Base-by-base conservation (phyloP, 2,113 vertebrate species). In the Eubucco bourcierii region DNA sequence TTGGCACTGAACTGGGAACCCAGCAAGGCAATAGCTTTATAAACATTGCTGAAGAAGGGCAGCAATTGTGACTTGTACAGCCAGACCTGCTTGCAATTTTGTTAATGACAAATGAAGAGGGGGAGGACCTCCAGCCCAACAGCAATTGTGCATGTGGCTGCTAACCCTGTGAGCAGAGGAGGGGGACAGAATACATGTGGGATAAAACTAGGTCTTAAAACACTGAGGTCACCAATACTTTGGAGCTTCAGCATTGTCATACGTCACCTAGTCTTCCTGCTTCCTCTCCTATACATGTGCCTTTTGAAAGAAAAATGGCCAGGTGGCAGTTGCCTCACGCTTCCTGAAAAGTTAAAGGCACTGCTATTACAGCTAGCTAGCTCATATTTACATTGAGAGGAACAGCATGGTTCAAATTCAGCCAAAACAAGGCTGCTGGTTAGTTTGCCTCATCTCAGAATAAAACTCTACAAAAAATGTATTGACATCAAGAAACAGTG, bases 301-400 rank as follows among this genome's bases (percentile, higher is more conserved):
- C 24, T 87, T 92, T 82, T 60, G 52, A 72, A 81, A 76, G 78
- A 65, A 59, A 68, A 37, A 68, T 84, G 86, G 76, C 46, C 66
- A 90, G 71, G 27, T 92, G 87, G 75, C 72, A 82, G 64, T 39
- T 87, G 58, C 84, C 59, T 94, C 5, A 3, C 0, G 0, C 53
- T 94, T 95, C 68, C 87, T 89, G 75, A 82, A 58, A 96, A 46
- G 67, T 63, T 89, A 87, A 81, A 81, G 41, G 24, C 41, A 56
- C 31, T 82, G 33, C 58, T 82, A 8, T 66, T 76, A 67, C 5
- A 59, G 84, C 89, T 28, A 59, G 20, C 27, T 41, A 84, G 31
- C 31, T 88, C 33, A 18, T 63, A 41, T n/a, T 71, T 55, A 59
- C 37, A 33, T 17, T 73, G 52, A 73, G 53, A 34, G 10, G 17